Conservation (phyloP, 2,113 vertebrate species). For the Hydropotes inermis region DNA sequence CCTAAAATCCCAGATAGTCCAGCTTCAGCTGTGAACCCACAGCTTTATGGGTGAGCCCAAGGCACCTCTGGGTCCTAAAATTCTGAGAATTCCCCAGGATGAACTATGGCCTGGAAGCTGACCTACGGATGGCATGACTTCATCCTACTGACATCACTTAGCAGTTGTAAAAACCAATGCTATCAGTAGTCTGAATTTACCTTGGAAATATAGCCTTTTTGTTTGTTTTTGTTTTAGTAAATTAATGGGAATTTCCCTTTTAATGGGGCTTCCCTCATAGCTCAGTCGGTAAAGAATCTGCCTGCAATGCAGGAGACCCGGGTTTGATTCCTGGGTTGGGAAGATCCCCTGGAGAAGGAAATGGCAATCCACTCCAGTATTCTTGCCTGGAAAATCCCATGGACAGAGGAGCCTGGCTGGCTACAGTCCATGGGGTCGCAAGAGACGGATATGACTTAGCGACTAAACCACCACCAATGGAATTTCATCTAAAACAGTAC, state of each 20-base stretch:
- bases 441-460: too few relatives aligned
- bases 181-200: neutral
- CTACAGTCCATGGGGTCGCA: too few relatives aligned
- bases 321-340: too few relatives aligned
- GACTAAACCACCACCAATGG: neutral
- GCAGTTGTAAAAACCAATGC: neutral
- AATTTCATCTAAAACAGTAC: neutral
- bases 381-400: too few relatives aligned
- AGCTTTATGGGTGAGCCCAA: neutral
- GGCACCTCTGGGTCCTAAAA: neutral
- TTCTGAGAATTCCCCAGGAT: neutral
- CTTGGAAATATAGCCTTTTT: neutral
- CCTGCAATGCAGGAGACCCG: too few relatives aligned
- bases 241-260: neutral
- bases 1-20: neutral
- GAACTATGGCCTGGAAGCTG: neutral
- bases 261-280: too few relatives aligned
- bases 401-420: too few relatives aligned
- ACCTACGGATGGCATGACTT: neutral
- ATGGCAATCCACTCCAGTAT: too few relatives aligned
- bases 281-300: too few relatives aligned
- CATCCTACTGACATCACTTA: neutral
- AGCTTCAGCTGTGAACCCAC: neutral
- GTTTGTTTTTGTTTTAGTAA: neutral
- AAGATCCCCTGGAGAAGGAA: too few relatives aligned